Evolutionary conservation across 2,113 vertebrate genomes (phyloP), one percentile per base, ranked within the genome.

Genomic region (Apteryx owenii): DNA sequence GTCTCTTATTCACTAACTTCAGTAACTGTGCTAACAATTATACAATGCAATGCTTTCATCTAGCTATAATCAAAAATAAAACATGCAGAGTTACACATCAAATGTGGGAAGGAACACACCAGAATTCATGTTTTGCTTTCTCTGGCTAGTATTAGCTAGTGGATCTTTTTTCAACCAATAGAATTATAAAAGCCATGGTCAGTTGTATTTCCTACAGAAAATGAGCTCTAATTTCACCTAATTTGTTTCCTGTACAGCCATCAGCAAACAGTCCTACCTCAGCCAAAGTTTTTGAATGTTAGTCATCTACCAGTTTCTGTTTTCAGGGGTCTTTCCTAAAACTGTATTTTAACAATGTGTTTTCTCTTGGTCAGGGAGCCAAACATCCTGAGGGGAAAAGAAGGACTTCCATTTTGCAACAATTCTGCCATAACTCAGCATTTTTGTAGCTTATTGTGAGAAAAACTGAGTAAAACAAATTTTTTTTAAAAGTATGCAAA

Each of bases 231-330:
- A 79, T 89, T 88, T 88, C 0, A 44, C 50, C 2, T 22, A 33
- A 50, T 65, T 72, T 89, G 7, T 64, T 86, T 83, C 20, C 36
- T 84, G 15, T 46, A 62, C 7, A 92, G 36, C 21, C 56, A 61
- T 93, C 73, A 76, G 25, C 53, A 84, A 87, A 81, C 65, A 81
- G 33, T 58, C 50, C 29, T 81, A 21, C 15, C 8, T 89, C 73
- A 92, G 44, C 69, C 70, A 92, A 88, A 91, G 38, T 11, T 53
- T 79, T 54, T 82, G 53, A 88, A 68, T 78, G 42, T 5, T 78
- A 95, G 60, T 53, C 50, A 75, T 84, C 77, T 77, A 70, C 65
- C 50, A 78, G 65, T 81, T 95, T 91, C n/a, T 81, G 51, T 91
- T 93, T 51, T 68, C 54, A 93, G 20, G 31, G 17, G 2, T 71